phyloP scores from a whole-genome alignment of 2,797 vertebrate species.

The Acestrorhynchus altus region DNA sequence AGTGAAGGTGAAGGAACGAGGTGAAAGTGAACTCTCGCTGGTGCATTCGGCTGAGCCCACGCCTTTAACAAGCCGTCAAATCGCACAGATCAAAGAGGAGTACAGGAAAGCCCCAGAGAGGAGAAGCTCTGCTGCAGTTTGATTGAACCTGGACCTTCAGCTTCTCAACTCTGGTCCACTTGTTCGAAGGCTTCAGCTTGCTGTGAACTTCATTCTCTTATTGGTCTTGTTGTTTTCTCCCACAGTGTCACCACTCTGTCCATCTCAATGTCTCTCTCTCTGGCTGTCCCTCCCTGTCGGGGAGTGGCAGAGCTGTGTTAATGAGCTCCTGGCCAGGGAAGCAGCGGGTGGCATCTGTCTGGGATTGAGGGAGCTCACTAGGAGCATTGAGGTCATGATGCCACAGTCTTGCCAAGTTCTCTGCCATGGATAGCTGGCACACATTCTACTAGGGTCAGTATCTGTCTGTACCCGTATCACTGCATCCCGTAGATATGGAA shows the following conservation, averaged over 20 bases:
- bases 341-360: slow-evolving; percentile 25
- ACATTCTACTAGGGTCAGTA: slow-evolving; percentile 28
- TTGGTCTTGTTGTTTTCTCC: slow-evolving; percentile 15
- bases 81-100: slow-evolving; percentile 38
- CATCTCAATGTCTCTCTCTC: slow-evolving; percentile 11
- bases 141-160: slow-evolving; percentile 44
- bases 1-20: not conserved
- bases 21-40: not conserved
- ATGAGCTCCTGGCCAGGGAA: slow-evolving; percentile 42
- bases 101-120: slow-evolving; percentile 46
- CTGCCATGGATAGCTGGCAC: slow-evolving; percentile 41
- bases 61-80: slow-evolving; percentile 23
- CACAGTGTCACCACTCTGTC: slow-evolving; percentile 16
- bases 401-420: slow-evolving; percentile 5
- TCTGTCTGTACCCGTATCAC: not conserved
- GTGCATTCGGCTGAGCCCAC: slow-evolving; percentile 8
- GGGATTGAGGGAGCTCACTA: slow-evolving; percentile 24
- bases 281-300: not conserved
- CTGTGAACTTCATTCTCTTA: not conserved
- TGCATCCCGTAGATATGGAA: too few species aligned
- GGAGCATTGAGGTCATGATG: slow-evolving; percentile 26
- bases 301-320: slow-evolving; percentile 24
- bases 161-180: slow-evolving; percentile 20
- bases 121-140: slow-evolving; percentile 18
- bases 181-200: slow-evolving; percentile 7